These are phyloP conservation scores for Alviniconcha strummeri DNA, from an alignment of 2,888 invertebrate genomes.

Conservation along the genomic window DNA sequence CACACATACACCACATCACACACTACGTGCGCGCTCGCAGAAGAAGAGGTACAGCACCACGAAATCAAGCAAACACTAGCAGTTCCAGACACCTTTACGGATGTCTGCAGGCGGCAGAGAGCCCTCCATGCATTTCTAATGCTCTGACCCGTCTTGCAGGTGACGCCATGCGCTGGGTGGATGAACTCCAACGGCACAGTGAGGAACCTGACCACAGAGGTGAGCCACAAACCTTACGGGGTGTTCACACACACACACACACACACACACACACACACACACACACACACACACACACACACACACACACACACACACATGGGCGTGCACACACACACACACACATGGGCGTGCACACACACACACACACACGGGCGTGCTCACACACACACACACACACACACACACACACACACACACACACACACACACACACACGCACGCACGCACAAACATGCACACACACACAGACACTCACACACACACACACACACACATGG, in stretches of 20 bases:
- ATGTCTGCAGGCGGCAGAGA: too few relatives aligned
- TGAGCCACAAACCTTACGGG: neutral
- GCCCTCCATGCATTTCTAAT: too few relatives aligned
- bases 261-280: neutral
- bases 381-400: neutral
- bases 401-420: neutral
- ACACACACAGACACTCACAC: neutral
- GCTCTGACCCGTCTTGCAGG: constrained; percentile 43
- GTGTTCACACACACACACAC: neutral
- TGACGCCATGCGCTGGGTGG: constrained; percentile 75
- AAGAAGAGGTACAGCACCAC: too few relatives aligned
- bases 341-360: neutral
- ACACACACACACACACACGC: neutral
- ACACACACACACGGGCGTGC: neutral
- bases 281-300: neutral
- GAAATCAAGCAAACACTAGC: too few relatives aligned
- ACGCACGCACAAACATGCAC: neutral
- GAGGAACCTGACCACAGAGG: constrained; percentile 66
- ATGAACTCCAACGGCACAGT: constrained; percentile 74
- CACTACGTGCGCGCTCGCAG: too few relatives aligned
- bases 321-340: too few relatives aligned
- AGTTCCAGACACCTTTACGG: too few relatives aligned
- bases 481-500: neutral
- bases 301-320: too few relatives aligned
- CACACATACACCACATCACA: too few relatives aligned